A percentile compares a stretch with the other conserved stretches of the same genome.
Evolutionary conservation across 2,797 vertebrate genomes (phyloP).

Genomic region (Tragopan temminckii): DNA sequence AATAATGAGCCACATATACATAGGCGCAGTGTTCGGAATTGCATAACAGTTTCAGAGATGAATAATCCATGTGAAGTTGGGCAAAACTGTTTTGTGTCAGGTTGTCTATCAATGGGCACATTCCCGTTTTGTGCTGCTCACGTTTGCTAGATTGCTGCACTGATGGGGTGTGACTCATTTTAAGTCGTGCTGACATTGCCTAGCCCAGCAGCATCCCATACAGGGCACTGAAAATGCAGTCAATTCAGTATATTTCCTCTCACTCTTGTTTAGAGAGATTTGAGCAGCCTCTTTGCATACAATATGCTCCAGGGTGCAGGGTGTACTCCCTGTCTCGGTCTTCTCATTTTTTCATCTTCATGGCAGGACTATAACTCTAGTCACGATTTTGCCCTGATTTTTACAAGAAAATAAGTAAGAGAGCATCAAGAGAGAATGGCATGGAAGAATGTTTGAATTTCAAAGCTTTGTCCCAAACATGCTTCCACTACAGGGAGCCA

Average conservation of each 20-base stretch:
- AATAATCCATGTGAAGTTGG: neutral
- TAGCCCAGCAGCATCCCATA: neutral
- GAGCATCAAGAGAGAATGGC: neutral
- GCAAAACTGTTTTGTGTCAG: neutral
- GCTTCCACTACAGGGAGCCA: too few relatives aligned
- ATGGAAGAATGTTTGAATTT: neutral
- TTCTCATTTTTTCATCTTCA: neutral
- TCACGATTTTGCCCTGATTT: neutral
- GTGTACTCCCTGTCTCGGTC: neutral
- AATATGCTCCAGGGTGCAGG: neutral
- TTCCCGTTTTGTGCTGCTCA: neutral
- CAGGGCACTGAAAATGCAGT: neutral
- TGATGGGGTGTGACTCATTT: neutral
- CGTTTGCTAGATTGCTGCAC: neutral
- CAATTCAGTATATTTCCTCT: slow-evolving; percentile 13
- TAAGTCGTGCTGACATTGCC: neutral
- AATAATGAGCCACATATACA: slow-evolving; percentile 18
- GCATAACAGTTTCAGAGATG: neutral
- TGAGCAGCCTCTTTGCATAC: neutral
- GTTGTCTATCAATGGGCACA: neutral
- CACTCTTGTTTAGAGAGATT: neutral
- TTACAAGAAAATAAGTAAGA: neutral
- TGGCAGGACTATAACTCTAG: neutral
- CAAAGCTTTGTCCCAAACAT: neutral
- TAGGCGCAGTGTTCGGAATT: neutral